phyloP scores from a whole-genome alignment of 2,888 invertebrate genomes.

The Eupithecia insigniata region DNA sequence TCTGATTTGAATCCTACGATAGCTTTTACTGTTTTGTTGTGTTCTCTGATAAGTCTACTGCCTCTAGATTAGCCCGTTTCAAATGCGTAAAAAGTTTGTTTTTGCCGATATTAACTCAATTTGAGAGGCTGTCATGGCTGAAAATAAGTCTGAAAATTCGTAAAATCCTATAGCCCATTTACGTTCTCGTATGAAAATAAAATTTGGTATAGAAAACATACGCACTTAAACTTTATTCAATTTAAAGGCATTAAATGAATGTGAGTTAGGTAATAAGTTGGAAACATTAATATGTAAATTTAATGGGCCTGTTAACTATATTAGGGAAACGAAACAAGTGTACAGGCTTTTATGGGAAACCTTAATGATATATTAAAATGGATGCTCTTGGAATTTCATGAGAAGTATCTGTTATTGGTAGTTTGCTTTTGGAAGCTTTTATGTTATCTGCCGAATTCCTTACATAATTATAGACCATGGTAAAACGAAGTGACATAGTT shows the following conservation, averaged over 20 bases:
- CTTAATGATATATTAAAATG: constrained; percentile 45
- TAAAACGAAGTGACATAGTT: constrained; percentile 1
- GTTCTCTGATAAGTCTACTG: neutral
- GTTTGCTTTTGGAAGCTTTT: constrained; percentile 27
- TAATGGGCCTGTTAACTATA: constrained; percentile 38
- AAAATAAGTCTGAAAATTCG: neutral
- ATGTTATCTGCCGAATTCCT: constrained; percentile 26
- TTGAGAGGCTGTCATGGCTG: neutral
- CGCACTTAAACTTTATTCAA: neutral
- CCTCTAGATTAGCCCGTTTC: neutral
- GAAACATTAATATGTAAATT: constrained; percentile 43
- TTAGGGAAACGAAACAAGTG: constrained; percentile 44
- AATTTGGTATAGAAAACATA: neutral
- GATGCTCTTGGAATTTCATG: constrained; percentile 44
- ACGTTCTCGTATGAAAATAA: neutral
- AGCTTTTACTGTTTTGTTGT: neutral
- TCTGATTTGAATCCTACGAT: neutral
- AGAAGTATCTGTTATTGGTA: constrained; percentile 32
- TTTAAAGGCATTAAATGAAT: neutral
- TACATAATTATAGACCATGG: neutral
- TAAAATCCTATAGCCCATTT: no score
- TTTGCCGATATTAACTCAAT: neutral
- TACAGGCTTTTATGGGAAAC: constrained; percentile 38
- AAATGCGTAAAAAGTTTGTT: neutral
- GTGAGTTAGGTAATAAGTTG: neutral